These are phyloP conservation scores for Hyalella azteca DNA, from an alignment of 2,888 invertebrate species.

Conservation along the genomic window DNA sequence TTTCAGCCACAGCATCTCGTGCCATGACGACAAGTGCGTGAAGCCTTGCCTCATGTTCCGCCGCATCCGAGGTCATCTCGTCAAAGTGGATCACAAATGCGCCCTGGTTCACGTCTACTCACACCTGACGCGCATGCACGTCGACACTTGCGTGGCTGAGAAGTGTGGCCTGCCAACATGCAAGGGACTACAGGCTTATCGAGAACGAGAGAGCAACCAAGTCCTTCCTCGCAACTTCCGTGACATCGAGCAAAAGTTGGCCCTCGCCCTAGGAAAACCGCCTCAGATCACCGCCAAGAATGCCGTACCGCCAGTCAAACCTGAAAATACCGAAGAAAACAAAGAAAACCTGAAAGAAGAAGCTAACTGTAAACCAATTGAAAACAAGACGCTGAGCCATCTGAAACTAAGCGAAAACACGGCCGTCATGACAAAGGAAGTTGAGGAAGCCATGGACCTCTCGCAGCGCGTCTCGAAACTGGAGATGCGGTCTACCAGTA, in stretches of 20 bases:
- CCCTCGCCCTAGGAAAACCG: not conserved
- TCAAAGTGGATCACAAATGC: not conserved
- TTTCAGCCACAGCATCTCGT: constrained; percentile 23
- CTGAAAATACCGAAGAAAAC: not conserved
- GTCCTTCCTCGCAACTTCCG: constrained; percentile 9
- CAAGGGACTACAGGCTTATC: not conserved
- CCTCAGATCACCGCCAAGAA: not conserved
- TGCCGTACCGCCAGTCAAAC: no score
- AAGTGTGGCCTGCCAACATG: constrained; percentile 14
- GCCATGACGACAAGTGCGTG: not conserved
- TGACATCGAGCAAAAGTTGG: not conserved
- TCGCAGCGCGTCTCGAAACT: constrained; percentile 1
- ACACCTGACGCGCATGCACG: constrained; percentile 19
- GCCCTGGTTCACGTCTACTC: constrained; percentile 20
- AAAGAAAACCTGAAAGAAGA: not conserved
- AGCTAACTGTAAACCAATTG: not conserved
- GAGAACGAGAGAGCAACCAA: not conserved
- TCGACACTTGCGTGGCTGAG: constrained; percentile 9
- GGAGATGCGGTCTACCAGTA: not conserved
- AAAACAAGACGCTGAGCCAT: not conserved
- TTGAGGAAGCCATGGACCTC: not conserved
- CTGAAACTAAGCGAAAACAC: not conserved
- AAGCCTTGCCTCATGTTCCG: constrained; percentile 27
- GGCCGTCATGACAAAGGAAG: not conserved
- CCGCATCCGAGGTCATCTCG: not conserved